A percentile compares a stretch with the other conserved stretches of the same genome.
Evolutionary conservation across 2,888 invertebrate species (phyloP).

Genomic region (Apodemia zela): DNA sequence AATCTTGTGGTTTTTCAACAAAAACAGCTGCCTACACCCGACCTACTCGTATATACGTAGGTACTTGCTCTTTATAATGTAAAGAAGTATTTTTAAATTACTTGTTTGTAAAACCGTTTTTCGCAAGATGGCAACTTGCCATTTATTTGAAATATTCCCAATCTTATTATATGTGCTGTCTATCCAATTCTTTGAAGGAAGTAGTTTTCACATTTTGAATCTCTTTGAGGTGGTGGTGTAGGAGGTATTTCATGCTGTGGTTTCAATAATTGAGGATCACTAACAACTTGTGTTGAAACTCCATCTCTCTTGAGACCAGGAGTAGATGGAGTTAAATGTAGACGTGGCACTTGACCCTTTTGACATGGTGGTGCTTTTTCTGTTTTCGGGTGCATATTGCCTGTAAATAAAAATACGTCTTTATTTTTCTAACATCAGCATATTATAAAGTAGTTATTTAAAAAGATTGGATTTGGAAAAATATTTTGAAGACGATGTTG

Average conservation of each 20-base stretch:
- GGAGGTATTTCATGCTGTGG: slow-evolving; percentile 69
- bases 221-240: slow-evolving; percentile 64
- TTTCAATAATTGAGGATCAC: slow-evolving; percentile 60
- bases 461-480: too few species aligned
- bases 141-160: slow-evolving; percentile 39
- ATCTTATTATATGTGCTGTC: slow-evolving; percentile 29
- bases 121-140: slow-evolving; percentile 69
- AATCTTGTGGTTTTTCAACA: slow-evolving; percentile 3
- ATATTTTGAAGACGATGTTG: too few species aligned
- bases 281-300: slow-evolving; percentile 45
- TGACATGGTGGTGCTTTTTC: slow-evolving; percentile 62
- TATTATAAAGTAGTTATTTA: neutral
- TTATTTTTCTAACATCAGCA: neutral
- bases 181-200: slow-evolving; percentile 69
- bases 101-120: slow-evolving; percentile 55
- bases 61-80: slow-evolving; percentile 38
- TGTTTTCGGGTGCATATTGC: slow-evolving; percentile 64
- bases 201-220: slow-evolving; percentile 55
- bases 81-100: slow-evolving; percentile 62
- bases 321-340: slow-evolving; percentile 64
- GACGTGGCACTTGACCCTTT: slow-evolving; percentile 50
- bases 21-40: neutral
- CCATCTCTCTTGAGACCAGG: slow-evolving; percentile 45
- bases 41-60: neutral
- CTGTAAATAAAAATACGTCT: slow-evolving; percentile 27